phyloP scores from a whole-genome alignment of 1,140 invertebrate species.

The Aphelinus atriplicis region DNA sequence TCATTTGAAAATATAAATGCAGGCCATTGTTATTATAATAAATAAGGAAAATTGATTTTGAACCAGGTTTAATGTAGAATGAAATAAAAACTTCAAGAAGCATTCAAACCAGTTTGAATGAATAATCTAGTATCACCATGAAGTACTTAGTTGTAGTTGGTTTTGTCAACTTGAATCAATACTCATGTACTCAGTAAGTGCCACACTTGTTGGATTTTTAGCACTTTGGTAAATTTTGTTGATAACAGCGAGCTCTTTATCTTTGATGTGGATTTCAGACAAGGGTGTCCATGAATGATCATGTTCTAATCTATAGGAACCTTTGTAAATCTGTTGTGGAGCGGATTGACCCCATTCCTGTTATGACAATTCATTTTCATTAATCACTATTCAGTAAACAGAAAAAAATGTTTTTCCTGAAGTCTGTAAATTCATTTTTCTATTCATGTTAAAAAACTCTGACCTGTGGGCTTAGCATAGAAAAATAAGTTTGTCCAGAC shows the following conservation, averaged over 20 bases:
- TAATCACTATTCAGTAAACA: too few species aligned
- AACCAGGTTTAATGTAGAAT: too few species aligned
- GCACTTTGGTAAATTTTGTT: constrained; percentile 47
- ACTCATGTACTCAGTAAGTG: constrained; percentile 35
- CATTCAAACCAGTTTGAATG: too few species aligned
- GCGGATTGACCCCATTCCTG: constrained; percentile 74
- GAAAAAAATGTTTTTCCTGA: neutral
- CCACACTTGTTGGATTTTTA: constrained; percentile 30
- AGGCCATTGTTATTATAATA: too few species aligned
- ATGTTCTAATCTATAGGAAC: constrained; percentile 74
- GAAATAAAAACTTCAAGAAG: too few species aligned
- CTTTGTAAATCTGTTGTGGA: constrained; percentile 71
- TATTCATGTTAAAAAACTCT: constrained; percentile 31
- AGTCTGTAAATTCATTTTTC: constrained; percentile 3
- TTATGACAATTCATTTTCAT: constrained; percentile 34
- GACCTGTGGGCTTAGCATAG: constrained; percentile 78
- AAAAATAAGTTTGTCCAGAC: constrained; percentile 75
- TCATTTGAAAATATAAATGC: too few species aligned
- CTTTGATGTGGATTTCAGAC: constrained; percentile 56
- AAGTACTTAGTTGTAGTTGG: too few species aligned
- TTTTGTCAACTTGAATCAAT: constrained; percentile 32
- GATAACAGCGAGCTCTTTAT: constrained; percentile 49
- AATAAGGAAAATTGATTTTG: too few species aligned
- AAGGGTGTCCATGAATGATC: constrained; percentile 77
- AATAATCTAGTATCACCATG: too few species aligned